Conservation (phyloP, 2,797 vertebrate species). For the Eupleurogrammus muticus region DNA sequence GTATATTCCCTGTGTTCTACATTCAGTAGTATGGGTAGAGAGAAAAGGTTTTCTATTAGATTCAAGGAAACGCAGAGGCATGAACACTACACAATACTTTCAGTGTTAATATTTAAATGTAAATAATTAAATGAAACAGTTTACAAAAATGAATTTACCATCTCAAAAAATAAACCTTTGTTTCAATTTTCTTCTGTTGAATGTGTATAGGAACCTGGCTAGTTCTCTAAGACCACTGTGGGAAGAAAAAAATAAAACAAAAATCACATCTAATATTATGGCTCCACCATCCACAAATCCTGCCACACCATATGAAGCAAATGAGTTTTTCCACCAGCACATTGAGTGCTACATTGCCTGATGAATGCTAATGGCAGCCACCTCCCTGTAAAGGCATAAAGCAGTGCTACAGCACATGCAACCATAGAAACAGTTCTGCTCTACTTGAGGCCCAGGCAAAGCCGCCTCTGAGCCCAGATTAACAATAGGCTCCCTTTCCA, state of each 20-base stretch:
- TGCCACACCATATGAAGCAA: constrained; percentile 69
- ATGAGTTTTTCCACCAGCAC: constrained; percentile 69
- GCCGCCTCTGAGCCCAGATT: constrained; percentile 76
- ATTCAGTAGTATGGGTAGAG: constrained; percentile 46
- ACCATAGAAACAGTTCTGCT: constrained; percentile 85
- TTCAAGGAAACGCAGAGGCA: constrained; percentile 30
- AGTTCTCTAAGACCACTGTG: constrained; percentile 26
- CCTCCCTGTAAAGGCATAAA: constrained; percentile 73
- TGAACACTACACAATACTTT: constrained; percentile 30
- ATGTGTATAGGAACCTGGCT: constrained; percentile 16
- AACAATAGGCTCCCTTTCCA: constrained; percentile 74
- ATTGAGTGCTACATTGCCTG: constrained; percentile 63
- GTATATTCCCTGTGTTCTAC: constrained; percentile 61
- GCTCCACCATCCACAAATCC: constrained; percentile 53
- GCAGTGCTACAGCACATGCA: constrained; percentile 73
- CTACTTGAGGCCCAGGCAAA: constrained; percentile 71
- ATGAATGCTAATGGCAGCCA: constrained; percentile 80
- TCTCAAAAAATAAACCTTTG: constrained; percentile 32
- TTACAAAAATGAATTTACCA: constrained; percentile 10
- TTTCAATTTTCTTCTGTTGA: constrained; percentile 6
- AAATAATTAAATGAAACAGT: constrained; percentile 39
- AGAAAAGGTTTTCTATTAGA: constrained; percentile 29
- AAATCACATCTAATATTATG: constrained; percentile 53
- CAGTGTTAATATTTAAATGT: constrained; percentile 7
- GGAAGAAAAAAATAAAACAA: constrained; percentile 34